Percentiles rank a stretch among this genome's conserved stretches.
These are phyloP conservation scores for Ceraclea dissimilis DNA, from an alignment of 2,888 invertebrate genomes.

Conservation along the genomic window DNA sequence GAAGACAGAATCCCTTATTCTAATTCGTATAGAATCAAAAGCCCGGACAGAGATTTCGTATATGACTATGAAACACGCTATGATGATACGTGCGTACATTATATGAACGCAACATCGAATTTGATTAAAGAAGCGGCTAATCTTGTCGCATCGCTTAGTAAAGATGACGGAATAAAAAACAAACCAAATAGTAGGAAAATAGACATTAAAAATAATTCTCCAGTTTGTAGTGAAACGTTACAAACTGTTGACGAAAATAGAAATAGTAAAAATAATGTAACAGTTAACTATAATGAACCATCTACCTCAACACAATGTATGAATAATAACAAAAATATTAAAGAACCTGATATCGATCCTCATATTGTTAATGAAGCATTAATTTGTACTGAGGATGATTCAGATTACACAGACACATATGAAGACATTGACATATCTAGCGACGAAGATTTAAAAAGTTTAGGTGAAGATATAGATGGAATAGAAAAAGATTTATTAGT, in stretches of 20 bases:
- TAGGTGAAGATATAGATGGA: slow-evolving; percentile 9
- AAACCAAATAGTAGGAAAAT: not conserved
- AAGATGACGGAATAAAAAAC: slow-evolving; percentile 19
- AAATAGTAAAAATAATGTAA: not conserved
- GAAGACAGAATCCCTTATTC: slow-evolving; percentile 1
- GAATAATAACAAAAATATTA: not conserved
- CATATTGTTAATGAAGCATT: slow-evolving; percentile 23
- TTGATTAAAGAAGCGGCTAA: slow-evolving; percentile 38
- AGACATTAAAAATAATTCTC: slow-evolving; percentile 14
- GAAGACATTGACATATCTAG: slow-evolving; percentile 1
- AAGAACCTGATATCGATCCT: slow-evolving; percentile 3
- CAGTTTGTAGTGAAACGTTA: slow-evolving; percentile 22
- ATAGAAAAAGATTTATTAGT: slow-evolving; percentile 18
- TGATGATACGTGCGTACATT: slow-evolving; percentile 27
- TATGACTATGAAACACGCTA: not conserved
- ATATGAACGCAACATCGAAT: slow-evolving; percentile 35
- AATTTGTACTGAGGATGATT: slow-evolving; percentile 21
- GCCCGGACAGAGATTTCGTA: not conserved
- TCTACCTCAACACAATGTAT: slow-evolving; percentile 1
- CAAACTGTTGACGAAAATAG: slow-evolving; percentile 21
- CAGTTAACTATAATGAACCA: not conserved
- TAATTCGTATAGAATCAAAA: not conserved
- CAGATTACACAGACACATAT: not conserved
- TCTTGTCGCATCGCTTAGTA: slow-evolving; percentile 34
- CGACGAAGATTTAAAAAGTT: slow-evolving; percentile 9